A percentile compares a stretch with the other conserved stretches of the same genome.
These are phyloP conservation scores for Scalopus aquaticus DNA, from an alignment of 2,113 vertebrate genomes.

Conservation along the genomic window DNA sequence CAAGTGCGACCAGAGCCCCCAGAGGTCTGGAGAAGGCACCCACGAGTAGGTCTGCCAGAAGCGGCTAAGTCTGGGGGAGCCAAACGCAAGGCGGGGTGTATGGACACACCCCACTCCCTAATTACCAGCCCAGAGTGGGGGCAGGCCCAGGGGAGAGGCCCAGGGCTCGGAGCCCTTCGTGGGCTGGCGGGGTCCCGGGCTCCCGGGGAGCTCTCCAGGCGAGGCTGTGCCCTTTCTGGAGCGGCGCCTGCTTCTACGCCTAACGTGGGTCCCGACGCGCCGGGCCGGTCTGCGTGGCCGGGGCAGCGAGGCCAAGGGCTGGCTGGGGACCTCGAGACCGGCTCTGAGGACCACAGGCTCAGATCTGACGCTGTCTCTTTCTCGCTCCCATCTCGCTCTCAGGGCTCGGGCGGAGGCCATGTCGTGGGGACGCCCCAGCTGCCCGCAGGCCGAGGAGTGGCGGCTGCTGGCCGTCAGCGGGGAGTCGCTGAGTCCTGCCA, in stretches of 20 bases:
- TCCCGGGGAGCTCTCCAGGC: background rate
- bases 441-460: background rate
- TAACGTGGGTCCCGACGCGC: no score
- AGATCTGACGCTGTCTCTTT: background rate
- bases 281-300: background rate
- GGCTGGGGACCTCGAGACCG: background rate
- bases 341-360: background rate
- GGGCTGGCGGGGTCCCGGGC: background rate
- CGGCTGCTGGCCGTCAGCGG: background rate
- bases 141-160: no score
- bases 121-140: background rate
- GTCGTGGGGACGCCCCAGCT: background rate
- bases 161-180: no score
- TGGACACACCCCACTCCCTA: background rate
- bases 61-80: background rate
- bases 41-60: background rate
- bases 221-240: background rate
- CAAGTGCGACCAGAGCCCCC: background rate
- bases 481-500: background rate
- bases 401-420: background rate
- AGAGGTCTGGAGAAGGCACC: background rate
- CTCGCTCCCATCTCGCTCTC: no score
- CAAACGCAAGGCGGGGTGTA: no score
- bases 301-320: background rate
- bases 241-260: no score